Base-by-base conservation (phyloP, 2,888 invertebrate genomes). In the Cephalotes varians region DNA sequence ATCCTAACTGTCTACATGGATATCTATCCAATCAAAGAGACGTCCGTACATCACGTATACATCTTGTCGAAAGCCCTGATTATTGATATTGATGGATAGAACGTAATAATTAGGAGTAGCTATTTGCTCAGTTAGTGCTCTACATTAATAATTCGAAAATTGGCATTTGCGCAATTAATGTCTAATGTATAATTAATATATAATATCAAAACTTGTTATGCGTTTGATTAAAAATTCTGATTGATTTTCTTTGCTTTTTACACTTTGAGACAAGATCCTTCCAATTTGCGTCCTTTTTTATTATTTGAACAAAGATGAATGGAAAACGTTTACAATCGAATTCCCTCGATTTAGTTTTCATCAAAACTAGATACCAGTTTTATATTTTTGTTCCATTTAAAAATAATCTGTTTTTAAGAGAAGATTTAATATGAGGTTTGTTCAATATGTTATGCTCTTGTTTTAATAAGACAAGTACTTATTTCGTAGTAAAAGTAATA, bases 1-100 rank as follows among this genome's bases (percentile, higher is more conserved):
- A 18, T 60, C 47, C 49, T 10, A 34, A 44, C 18, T 77, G 77
- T 71, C 77, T 77, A 71, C 77, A 56, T 56, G 25, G 72, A 44
- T 77, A 77, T 77, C 71, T 77, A 56, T 56, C 44, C 34, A 77
- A 77, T 77, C 71, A 71, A 77, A 77, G 77, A 65, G 28, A 51
- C 28, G 54, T 69, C 54, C 28, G 37, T 56, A 44, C 40, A 67
- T 67, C 40, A 44, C 37, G 9, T 37, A 34, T 71, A 56, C 56
- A 56, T 56, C 71, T 77, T 71, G 77, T 7, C 56, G 56, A 56
- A 71, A 71, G 72, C 77, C 44, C 4, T 21, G 71, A 77, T 77
- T 71, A 56, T 77, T 77, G 72, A 77, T 56, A 69, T 31, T 71
- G 77, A 77, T 58, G 71, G 44, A 56, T 77, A 56, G 72, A 71